These are phyloP conservation scores for Echinarachnius parma DNA, from an alignment of 53 echinoderm and acorn worm species.

Conservation along the genomic window DNA sequence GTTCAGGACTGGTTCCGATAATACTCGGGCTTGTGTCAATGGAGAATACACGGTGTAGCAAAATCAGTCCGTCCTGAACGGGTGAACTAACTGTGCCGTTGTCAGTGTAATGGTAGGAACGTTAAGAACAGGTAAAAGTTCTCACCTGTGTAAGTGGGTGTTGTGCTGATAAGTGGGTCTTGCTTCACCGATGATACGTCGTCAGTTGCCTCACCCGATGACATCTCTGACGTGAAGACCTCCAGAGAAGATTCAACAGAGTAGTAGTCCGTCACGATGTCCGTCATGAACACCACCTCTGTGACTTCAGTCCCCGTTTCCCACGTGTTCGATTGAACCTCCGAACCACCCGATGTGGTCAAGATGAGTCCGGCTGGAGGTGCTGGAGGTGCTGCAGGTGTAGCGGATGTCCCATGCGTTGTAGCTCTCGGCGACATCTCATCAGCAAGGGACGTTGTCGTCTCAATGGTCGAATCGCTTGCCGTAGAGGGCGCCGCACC, in stretches of 20 bases:
- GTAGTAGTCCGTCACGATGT: neutral
- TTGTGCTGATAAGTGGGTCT: neutral
- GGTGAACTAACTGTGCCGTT: too few species aligned
- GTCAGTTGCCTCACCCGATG: neutral
- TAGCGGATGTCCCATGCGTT: neutral
- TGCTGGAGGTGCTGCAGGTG: neutral
- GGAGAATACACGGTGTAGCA: too few species aligned
- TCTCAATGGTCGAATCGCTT: neutral
- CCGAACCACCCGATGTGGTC: neutral
- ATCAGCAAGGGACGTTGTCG: neutral
- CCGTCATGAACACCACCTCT: slow-evolving; percentile 4
- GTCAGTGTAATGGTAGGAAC: neutral
- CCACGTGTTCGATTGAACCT: neutral
- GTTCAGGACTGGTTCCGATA: too few species aligned
- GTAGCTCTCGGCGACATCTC: neutral
- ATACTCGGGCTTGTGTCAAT: too few species aligned
- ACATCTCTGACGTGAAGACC: slow-evolving; percentile 2
- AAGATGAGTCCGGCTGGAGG: neutral
- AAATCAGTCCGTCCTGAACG: too few species aligned
- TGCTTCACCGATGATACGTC: neutral
- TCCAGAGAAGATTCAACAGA: slow-evolving; percentile 14
- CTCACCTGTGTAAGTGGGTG: neutral
- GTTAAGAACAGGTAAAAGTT: too few species aligned
- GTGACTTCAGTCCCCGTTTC: neutral
- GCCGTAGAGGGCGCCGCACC: slow-evolving; percentile 20